Conservation (phyloP, 1,140 invertebrate species). For the Liolophura sinensis region DNA sequence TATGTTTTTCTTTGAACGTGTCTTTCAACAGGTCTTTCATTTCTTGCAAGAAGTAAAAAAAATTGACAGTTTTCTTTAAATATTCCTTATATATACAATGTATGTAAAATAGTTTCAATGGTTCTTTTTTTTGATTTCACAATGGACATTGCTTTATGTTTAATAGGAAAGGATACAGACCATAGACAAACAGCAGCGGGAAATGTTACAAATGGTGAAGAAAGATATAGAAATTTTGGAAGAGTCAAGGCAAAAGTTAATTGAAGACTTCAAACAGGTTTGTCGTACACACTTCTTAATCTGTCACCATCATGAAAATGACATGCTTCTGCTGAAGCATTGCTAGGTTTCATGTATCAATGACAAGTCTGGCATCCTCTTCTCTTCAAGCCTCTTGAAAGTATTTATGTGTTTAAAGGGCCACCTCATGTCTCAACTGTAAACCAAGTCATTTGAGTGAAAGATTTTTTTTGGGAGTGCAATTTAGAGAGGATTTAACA, state of each 20-base stretch:
- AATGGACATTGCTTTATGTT: constrained; percentile 8
- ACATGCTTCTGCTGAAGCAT: background rate
- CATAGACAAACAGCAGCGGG: constrained; percentile 49
- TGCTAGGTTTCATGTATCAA: too few relatives aligned
- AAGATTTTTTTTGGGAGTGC: too few relatives aligned
- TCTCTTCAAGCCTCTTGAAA: too few relatives aligned
- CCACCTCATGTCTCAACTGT: too few relatives aligned
- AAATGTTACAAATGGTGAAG: constrained; percentile 44
- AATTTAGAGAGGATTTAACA: too few relatives aligned
- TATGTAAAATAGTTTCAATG: background rate
- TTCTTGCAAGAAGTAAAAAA: background rate
- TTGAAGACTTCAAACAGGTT: constrained; percentile 48
- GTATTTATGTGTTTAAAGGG: too few relatives aligned
- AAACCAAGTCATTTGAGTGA: too few relatives aligned
- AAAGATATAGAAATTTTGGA: constrained; percentile 43
- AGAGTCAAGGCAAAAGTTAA: constrained; percentile 32
- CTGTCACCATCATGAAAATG: background rate
- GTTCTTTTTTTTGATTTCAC: too few relatives aligned
- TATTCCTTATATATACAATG: background rate
- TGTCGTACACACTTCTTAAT: constrained; percentile 5
- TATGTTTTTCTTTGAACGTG: too few relatives aligned
- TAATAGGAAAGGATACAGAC: constrained; percentile 47
- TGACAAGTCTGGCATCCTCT: too few relatives aligned
- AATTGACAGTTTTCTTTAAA: background rate
- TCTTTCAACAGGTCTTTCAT: too few relatives aligned